A percentile compares a stretch with the other conserved stretches of the same genome.
phyloP scores from a whole-genome alignment of 2,113 vertebrate genomes.

The Rallus limicola region DNA sequence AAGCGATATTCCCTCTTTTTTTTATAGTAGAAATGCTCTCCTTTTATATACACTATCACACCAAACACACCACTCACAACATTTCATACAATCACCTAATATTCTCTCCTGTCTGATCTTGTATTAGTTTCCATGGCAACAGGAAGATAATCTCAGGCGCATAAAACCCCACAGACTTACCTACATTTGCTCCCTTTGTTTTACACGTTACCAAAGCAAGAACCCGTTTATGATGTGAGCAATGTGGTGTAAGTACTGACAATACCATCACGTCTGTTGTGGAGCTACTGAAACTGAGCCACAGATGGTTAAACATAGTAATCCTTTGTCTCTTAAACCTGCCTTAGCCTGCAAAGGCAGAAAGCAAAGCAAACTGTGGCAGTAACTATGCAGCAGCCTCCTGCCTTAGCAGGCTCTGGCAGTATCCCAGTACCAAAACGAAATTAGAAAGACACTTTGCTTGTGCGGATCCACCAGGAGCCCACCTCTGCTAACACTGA shows the following conservation, averaged over 20 bases:
- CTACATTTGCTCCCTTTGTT: background rate
- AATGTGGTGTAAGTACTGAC: background rate
- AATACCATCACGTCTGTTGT: background rate
- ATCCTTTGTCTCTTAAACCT: background rate
- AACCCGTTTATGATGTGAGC: background rate
- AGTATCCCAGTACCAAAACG: accelerated
- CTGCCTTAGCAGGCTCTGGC: background rate
- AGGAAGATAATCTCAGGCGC: background rate
- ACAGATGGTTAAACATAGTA: background rate
- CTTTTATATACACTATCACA: background rate
- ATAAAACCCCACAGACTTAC: background rate
- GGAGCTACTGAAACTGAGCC: background rate
- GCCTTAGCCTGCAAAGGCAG: background rate
- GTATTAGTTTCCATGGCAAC: slow-evolving; percentile 25
- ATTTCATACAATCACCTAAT: background rate
- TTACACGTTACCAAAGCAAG: background rate
- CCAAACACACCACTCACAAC: background rate
- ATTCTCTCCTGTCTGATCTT: background rate
- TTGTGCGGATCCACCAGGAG: background rate
- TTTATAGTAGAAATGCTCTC: background rate
- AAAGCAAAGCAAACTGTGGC: background rate
- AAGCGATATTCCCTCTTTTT: background rate
- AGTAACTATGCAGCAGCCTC: background rate
- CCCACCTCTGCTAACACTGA: background rate
- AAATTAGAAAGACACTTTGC: background rate